Base-by-base conservation (phyloP, 2,113 vertebrate genomes). In the Labrus mixtus region DNA sequence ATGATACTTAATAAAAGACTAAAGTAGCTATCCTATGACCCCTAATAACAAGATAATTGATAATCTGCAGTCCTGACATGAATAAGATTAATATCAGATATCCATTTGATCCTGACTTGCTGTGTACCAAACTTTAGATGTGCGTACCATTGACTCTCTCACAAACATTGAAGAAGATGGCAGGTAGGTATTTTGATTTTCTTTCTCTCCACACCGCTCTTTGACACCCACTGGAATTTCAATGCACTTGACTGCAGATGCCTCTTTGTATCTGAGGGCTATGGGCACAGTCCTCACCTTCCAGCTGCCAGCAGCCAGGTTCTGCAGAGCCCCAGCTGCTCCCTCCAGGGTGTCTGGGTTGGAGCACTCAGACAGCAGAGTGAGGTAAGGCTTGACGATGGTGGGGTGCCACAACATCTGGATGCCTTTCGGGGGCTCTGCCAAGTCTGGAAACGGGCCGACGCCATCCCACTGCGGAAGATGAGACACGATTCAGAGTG, bases 351-450 rank as follows among this genome's bases (percentile, higher is more conserved):
- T 98, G 94, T 98, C 97, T 85, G 97, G 96, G 88, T 98, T 98
- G 85, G 97, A 98, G 95, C 97, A 98, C 93, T 98, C 97, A 73
- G 97, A 98, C 86, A 98, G 96, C 94, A 98, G 96, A 65, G 97
- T 98, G 95, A 98, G 97, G 96, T 98, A 98, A 91, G 97, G 97
- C 95, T 98, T 98, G 91, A 98, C 97, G 92, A 98, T 97, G 89
- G 96, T 97, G 54, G 97, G 97, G 94, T 98, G 97, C 97, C 97
- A 98, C 87, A 98, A 95, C 96, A 98, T 97, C 95, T 98, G 97
- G 92, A 98, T 97, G 89, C 97, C 97, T 95, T 97, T 98, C 43
- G 97, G 97, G 85, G 97, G 96, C 90, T 98, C 97, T 67, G 95
- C 95, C 89, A 96, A 96, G 90, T 98, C 97, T 65, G 97, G 97